phyloP scores from a whole-genome alignment of 2,888 invertebrate genomes.

The Gnatocerus cornutus region DNA sequence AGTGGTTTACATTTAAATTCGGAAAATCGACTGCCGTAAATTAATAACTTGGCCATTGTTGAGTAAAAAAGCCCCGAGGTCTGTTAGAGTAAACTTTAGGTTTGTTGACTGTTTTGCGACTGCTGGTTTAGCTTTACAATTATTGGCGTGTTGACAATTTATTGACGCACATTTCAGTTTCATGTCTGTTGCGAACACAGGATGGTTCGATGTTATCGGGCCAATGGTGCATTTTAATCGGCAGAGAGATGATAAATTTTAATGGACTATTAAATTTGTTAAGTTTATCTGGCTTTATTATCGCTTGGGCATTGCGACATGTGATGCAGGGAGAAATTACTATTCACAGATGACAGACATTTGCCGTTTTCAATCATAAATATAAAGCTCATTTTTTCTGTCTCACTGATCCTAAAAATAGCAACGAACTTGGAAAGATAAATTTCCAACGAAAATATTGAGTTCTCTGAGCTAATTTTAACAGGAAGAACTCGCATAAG shows the following conservation, averaged over 20 bases:
- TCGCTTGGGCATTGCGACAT: not conserved
- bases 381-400: too few relatives aligned
- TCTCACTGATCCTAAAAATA: too few relatives aligned
- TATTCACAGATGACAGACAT: not conserved
- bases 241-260: constrained; percentile 8
- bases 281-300: constrained; percentile 2
- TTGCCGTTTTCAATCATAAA: too few relatives aligned
- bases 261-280: constrained; percentile 11
- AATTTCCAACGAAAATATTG: not conserved
- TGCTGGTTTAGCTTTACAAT: not conserved
- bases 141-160: constrained; percentile 3
- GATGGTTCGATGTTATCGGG: constrained; percentile 1
- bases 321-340: not conserved
- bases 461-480: not conserved
- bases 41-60: constrained; percentile 25
- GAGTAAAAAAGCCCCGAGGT: constrained; percentile 17
- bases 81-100: too few relatives aligned
- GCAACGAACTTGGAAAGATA: too few relatives aligned
- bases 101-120: not conserved
- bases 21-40: constrained; percentile 14
- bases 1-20: constrained; percentile 18
- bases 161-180: constrained; percentile 7
- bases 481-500: not conserved
- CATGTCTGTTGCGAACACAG: not conserved
- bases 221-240: constrained; percentile 3